Evolutionary conservation across 1,140 invertebrate genomes (phyloP), one percentile per base, ranked within the genome.

Genomic region (Bombus impatiens): DNA sequence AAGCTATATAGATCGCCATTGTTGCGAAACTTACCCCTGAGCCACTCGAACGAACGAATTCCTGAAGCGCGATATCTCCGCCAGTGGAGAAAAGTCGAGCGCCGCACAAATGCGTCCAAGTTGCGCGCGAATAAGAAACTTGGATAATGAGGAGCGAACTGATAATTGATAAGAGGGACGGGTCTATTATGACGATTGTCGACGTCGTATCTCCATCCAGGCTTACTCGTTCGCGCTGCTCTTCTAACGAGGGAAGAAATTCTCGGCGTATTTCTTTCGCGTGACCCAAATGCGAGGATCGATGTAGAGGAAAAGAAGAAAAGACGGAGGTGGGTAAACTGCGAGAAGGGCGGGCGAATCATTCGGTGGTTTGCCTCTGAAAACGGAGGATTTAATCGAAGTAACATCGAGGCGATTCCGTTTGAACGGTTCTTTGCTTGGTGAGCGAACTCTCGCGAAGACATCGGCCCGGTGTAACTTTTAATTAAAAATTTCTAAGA

Each of bases 1-100:
- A 91, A 91, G 89, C 87, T 89, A 91, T 91, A 91, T 89, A 89
- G 87, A 72, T 86, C 89, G 87, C 80, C 84, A 91, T 91, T 88
- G 84, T 90, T 70, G 82, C 81, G 90, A 78, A 90, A 81, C 86
- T 84, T 77, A 79, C 68, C 70, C 42, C 44, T 10, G 67, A 74
- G 71, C 74, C 35, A 67, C 81, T 89, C 86, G 87, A 86, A 88
- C 85, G 79, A 78, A 82, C 84, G 84, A 72, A 68, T 78, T 81
- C n/a, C 47, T 59, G 57, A n/a, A 40, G 6, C 68, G 68, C 32
- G 40, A 72, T 65, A 47, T 68, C 37, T 35, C 8, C 32, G 13
- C 15, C 8, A 3, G 15, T 0, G 42, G 13, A 42, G 59, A 42
- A 75, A 81, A 47, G 35, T 37, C 25, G 35, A 9, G 5, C 10